Evolutionary conservation across 2,888 invertebrate genomes (phyloP), one percentile per base, ranked within the genome.

Genomic region (Lottia gigantea): DNA sequence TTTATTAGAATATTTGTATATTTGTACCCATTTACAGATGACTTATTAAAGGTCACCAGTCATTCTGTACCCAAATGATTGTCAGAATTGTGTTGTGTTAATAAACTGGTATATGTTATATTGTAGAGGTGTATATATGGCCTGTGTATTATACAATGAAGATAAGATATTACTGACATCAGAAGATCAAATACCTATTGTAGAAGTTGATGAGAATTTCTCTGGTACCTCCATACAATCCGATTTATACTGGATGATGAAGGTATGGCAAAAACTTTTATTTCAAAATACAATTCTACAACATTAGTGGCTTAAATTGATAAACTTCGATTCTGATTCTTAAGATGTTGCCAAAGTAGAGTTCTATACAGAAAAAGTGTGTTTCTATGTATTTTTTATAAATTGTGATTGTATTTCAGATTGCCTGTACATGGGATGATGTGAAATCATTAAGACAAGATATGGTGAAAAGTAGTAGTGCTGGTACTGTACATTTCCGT

Each of bases 171-270:
- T 98, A 82, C 95, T 97, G 71, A 98, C 98, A 47, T 96, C 96
- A 82, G 98, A 98, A 89, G 98, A 99, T 88, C 96, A 95, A 89
- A 91, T 98, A 74, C 98, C 98, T 0, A 95, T 97, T 73, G 94
- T 98, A 83, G 97, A 98, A 90, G 95, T 98, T 66, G 98, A 98
- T 88, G 98, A 98, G 89, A 95, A 95, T 46, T 97, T 95, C 88
- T 95, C 96, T 63, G 94, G 85, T 12, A 94, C 95, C 78, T 82
- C 82, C 62, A 93, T 97, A 76, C 94, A 96, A 88, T 93, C 93
- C 74, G 98, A 98, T 89, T 95, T 97, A 89, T 95, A 98, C 88
- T 99, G 98, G 98, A 91, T 98, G 31, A 96, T 98, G 94, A 97
- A 97, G 92, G 94, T 94, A 87, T 75, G 71, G 40, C 19, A 11